phyloP scores from a whole-genome alignment of 2,888 invertebrate species.

The Agrotis segetum region DNA sequence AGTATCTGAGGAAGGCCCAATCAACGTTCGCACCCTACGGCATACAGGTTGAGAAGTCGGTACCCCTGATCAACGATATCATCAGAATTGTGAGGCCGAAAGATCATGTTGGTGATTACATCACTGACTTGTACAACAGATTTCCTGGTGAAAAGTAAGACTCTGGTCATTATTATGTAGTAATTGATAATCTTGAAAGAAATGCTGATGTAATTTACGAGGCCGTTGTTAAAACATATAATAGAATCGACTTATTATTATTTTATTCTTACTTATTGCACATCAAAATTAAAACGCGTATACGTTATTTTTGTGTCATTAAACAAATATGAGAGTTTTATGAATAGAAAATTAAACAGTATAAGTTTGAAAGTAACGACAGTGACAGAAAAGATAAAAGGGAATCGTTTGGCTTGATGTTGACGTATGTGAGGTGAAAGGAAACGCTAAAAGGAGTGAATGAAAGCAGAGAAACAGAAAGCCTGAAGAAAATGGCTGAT shows the following conservation, averaged over 20 bases:
- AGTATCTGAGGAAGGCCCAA: conserved; percentile 64
- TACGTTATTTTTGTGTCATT: too few species aligned
- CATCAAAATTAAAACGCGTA: too few species aligned
- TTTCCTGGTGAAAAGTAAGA: conserved; percentile 66
- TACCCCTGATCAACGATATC: conserved; percentile 73
- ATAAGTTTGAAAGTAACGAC: background rate
- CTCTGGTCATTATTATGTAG: too few species aligned
- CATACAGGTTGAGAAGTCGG: conserved; percentile 63
- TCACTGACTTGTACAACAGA: conserved; percentile 62
- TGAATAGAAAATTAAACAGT: background rate
- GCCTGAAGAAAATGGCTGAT: too few species aligned
- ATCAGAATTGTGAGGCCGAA: conserved; percentile 36
- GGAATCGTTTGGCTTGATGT: background rate
- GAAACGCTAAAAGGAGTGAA: background rate
- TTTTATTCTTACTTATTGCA: too few species aligned
- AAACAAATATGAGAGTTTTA: too few species aligned
- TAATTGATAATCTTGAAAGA: background rate
- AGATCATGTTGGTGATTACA: conserved; percentile 62
- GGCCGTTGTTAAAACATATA: too few species aligned
- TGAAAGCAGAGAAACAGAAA: too few species aligned
- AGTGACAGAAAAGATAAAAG: background rate
- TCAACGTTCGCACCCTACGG: conserved; percentile 67
- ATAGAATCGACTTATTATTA: too few species aligned
- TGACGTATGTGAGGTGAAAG: background rate
- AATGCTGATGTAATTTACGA: background rate